Evolutionary conservation across 1,140 invertebrate genomes (phyloP), one percentile per base, ranked within the genome.

Genomic region (Procambarus virginalis): DNA sequence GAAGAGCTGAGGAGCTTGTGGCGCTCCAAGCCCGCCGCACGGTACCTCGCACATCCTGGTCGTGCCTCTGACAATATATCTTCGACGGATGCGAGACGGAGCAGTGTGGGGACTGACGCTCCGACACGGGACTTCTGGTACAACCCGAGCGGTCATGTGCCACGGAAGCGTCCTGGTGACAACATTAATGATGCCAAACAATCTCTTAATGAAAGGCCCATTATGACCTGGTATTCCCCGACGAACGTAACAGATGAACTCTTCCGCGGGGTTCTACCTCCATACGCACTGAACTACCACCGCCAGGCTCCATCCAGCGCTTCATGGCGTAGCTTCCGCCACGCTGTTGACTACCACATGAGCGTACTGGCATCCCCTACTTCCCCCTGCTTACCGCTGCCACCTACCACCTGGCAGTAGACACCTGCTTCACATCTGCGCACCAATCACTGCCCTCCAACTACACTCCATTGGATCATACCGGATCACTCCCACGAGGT

Each of bases 311-410:
- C 79, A 2, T 58, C 55, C 10, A 1, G 51, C 14, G 58, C 79
- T 8, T n/a, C 79, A 20, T 81, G 79, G 79, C 51, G 60, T 22
- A 81, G 17, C 12, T 81, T 81, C 22, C 79, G 79, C 22, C 51
- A 81, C 51, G 79, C 79, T 58, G 55, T 81, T 58, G 79, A 81
- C n/a, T 81, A 22, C 51, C 51, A 60, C 51, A 81, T 60, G 79
- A 58, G 22, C 51, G 60, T 3, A 81, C 79, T 17, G 79, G 79
- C n/a, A 10, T 81, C 79, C 20, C 60, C 3, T 22, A 58, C n/a
- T 58, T 8, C 12, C 79, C 79, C 10, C 49, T 58, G 8, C 79
- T 81, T 3, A 12, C 79, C 17, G 79, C 79, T 17, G 8, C 79
- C 20, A 81, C 79, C n/a, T 81, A 81, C 79, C 48, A 81, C 2